Conservation (phyloP, 2,113 vertebrate genomes). For the Zapornia atra region DNA sequence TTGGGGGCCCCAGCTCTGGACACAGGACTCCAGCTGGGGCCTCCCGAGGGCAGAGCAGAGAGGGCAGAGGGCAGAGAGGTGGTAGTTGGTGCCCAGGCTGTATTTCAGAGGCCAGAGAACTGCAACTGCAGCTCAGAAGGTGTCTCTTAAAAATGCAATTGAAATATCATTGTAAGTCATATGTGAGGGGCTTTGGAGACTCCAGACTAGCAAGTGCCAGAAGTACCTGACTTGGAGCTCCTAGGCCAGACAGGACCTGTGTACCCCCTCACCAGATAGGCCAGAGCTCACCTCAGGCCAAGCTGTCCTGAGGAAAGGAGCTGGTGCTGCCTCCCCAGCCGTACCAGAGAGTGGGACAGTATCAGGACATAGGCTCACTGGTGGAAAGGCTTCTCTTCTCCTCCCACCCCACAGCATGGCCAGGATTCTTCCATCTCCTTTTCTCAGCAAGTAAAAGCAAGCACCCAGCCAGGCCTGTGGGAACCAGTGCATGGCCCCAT, state of each 20-base stretch:
- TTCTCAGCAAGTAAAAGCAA: not conserved
- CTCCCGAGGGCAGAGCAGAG: no score
- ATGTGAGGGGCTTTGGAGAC: not conserved
- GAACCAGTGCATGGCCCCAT: not conserved
- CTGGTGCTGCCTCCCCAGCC: not conserved
- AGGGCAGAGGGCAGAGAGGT: no score
- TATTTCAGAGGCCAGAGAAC: not conserved
- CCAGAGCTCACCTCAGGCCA: not conserved
- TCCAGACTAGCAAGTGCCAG: not conserved
- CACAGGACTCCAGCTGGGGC: no score
- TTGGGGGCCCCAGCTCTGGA: no score
- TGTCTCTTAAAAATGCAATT: not conserved
- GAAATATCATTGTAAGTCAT: not conserved
- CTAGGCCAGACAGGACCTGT: not conserved
- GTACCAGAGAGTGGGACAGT: accelerated
- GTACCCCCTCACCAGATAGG: not conserved
- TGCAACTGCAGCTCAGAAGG: not conserved
- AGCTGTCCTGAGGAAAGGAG: not conserved
- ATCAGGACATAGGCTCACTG: no score
- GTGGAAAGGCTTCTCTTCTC: not conserved
- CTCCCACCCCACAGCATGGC: accelerated
- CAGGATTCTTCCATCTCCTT: not conserved
- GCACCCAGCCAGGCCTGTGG: not conserved
- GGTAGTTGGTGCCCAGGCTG: not conserved
- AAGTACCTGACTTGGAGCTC: not conserved